Base-by-base conservation (phyloP, 1,140 invertebrate species). In the Apis florea region DNA sequence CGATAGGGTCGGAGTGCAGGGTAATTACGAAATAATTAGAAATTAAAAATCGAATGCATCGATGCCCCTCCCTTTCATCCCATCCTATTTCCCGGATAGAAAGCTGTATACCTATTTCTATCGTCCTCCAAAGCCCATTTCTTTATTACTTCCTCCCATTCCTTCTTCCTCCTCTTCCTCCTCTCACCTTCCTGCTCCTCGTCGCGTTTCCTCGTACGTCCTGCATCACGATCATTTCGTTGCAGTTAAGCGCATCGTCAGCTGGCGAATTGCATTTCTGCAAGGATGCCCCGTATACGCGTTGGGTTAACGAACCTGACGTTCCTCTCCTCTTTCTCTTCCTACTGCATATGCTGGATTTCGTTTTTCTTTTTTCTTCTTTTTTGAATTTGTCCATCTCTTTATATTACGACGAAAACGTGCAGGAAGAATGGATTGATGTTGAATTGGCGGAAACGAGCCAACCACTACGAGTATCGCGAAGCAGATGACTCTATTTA, bases 211-310 rank as follows among this genome's bases (percentile, higher is more conserved):
- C 47, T 56, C 49, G 66, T 85, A 71, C 64, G 76, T 56, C 53
- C 72, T 64, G 72, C 84, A 85, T 77, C 87, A 67, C 80, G 88
- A 81, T 85, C 85, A 79, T 79, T 82, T 74, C 73, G 85, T 83
- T 90, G 89, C 88, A 90, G 77, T 84, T 89, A 85, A 86, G 82
- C 85, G 89, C 88, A 90, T 89, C 90, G 90, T 89, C 90, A 91
- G 90, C 90, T 91, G 90, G 90, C 85, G 78, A 89, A 91, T 89
- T 90, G 90, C 90, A 90, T 89, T 83, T 90, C 84, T 79, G 59
- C 73, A 47, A 73, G 76, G 75, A 76, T 54, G 79, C 74, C 68
- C 64, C 10, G 24, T 59, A 13, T 79, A 75, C 74, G 58, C 82
- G 64, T 61, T 84, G 83, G 83, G 83, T 85, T 88, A 88, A 88